Evolutionary conservation across 2,797 vertebrate genomes (phyloP).

Genomic region (Novumbra hubbsi): DNA sequence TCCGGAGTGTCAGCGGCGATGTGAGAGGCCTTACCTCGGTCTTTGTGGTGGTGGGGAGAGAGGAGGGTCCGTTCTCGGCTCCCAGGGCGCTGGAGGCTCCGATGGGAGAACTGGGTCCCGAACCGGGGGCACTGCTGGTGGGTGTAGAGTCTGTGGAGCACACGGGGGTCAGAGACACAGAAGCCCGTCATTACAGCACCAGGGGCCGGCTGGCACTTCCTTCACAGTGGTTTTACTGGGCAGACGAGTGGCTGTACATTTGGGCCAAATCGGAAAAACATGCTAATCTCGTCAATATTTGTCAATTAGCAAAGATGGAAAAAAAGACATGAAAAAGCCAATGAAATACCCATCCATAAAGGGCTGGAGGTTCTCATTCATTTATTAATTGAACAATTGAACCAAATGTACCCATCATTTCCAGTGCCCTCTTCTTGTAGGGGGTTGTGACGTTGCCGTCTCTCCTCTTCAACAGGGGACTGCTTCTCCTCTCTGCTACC

Average conservation of each 20-base stretch:
- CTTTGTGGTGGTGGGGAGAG: conserved; percentile 83
- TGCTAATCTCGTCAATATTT: too few species aligned
- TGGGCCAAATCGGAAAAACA: too few species aligned
- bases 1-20: not conserved
- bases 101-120: conserved; percentile 94
- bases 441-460: conserved; percentile 50
- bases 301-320: not conserved
- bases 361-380: too few species aligned
- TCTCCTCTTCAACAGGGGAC: conserved; percentile 52
- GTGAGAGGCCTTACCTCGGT: conserved; percentile 81
- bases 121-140: conserved; percentile 91
- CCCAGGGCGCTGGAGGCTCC: conserved; percentile 87
- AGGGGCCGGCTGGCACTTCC: too few species aligned
- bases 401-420: conserved; percentile 68
- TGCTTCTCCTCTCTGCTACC: conserved; percentile 60
- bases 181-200: too few species aligned
- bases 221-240: not conserved
- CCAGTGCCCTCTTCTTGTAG: conserved; percentile 62
- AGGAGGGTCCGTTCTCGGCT: conserved; percentile 87
- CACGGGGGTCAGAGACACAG: conserved; percentile 42
- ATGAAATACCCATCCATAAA: too few species aligned
- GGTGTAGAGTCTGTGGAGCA: conserved; percentile 85
- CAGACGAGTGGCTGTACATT: too few species aligned
- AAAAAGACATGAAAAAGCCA: not conserved
- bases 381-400: not conserved